These are phyloP conservation scores for Hirtodrosophila histrioides DNA, from an alignment of 2,888 invertebrate species.

Conservation along the genomic window DNA sequence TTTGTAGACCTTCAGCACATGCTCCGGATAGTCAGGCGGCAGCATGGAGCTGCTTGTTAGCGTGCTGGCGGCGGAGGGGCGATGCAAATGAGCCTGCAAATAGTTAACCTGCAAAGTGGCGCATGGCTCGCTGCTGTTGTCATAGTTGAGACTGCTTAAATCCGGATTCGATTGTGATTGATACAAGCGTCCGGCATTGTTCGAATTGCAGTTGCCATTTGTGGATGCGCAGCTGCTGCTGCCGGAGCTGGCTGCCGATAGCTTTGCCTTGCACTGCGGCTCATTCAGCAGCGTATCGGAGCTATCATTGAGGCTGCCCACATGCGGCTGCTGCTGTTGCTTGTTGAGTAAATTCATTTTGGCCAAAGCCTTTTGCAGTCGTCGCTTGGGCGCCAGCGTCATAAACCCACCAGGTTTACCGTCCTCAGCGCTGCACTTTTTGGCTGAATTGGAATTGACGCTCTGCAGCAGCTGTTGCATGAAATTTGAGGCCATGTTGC, in stretches of 20 bases:
- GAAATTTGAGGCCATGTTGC: constrained; percentile 83
- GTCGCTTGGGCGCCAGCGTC: constrained; percentile 92
- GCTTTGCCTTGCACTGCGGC: constrained; percentile 62
- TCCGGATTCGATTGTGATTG: constrained; percentile 96
- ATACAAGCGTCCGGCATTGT: constrained; percentile 85
- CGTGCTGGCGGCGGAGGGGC: constrained; percentile 76
- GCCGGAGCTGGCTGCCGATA: constrained; percentile 62
- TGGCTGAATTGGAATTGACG: constrained; percentile 78
- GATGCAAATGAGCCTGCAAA: constrained; percentile 71
- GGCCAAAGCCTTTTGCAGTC: constrained; percentile 93
- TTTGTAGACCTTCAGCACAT: constrained; percentile 97
- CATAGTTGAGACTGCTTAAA: constrained; percentile 89
- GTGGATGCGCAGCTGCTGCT: constrained; percentile 68
- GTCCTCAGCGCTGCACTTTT: constrained; percentile 67
- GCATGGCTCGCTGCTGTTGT: constrained; percentile 85
- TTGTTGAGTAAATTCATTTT: constrained; percentile 91
- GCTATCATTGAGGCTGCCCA: constrained; percentile 75
- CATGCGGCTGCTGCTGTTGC: constrained; percentile 59
- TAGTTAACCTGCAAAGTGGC: constrained; percentile 85
- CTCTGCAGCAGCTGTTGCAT: constrained; percentile 85
- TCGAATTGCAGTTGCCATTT: constrained; percentile 42
- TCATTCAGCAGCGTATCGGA: constrained; percentile 74
- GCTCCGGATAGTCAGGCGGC: constrained; percentile 93
- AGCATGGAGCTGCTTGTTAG: constrained; percentile 66
- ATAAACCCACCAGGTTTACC: constrained; percentile 89